phyloP scores from a whole-genome alignment of 2,888 invertebrate genomes.

The Patella ulyssiponensis region DNA sequence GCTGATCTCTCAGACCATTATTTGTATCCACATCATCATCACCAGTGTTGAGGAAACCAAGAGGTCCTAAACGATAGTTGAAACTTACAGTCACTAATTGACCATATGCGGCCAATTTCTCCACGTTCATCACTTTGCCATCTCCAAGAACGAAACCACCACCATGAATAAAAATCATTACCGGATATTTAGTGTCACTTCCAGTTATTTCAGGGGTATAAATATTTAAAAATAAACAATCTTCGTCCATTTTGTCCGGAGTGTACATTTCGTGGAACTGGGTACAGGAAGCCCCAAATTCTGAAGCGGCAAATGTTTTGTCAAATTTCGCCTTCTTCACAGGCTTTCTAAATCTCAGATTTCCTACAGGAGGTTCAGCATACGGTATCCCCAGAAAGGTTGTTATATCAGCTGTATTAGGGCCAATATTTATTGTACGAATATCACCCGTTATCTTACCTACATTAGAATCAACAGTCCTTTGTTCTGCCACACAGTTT shows the following conservation, averaged over 20 bases:
- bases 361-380: neutral
- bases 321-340: slow-evolving; percentile 18
- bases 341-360: slow-evolving; percentile 1
- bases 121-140: slow-evolving; percentile 42
- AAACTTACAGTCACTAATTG: slow-evolving; percentile 48
- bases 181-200: slow-evolving; percentile 24
- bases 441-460: neutral
- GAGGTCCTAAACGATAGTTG: slow-evolving; percentile 50
- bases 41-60: slow-evolving; percentile 57
- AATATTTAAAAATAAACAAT: slow-evolving; percentile 53
- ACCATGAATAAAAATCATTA: slow-evolving; percentile 50
- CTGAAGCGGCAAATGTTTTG: slow-evolving; percentile 36
- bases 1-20: slow-evolving; percentile 55
- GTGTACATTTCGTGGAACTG: slow-evolving; percentile 24
- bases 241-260: slow-evolving; percentile 25
- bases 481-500: too few relatives aligned
- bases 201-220: slow-evolving; percentile 39
- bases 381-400: neutral
- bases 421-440: neutral
- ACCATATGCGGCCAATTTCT: slow-evolving; percentile 40
- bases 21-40: slow-evolving; percentile 51
- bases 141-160: slow-evolving; percentile 46
- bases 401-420: neutral
- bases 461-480: neutral
- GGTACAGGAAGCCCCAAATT: slow-evolving; percentile 43